Percentiles rank a stretch among this genome's conserved stretches.
phyloP scores from a whole-genome alignment of 2,113 vertebrate genomes.

The Conger conger region DNA sequence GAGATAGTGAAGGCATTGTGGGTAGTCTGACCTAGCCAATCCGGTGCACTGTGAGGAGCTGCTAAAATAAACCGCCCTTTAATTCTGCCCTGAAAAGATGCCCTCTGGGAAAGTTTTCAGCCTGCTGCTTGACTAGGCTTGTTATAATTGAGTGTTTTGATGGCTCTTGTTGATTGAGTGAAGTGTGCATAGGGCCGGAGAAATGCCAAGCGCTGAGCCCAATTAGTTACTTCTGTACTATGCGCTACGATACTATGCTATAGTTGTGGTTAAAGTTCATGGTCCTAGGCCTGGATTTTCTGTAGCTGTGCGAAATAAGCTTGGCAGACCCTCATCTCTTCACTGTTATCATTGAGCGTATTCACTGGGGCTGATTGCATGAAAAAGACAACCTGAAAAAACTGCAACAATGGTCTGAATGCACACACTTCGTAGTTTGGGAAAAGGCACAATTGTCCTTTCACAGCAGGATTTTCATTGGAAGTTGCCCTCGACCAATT shows the following conservation, averaged over 20 bases:
- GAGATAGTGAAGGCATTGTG: conserved; percentile 26
- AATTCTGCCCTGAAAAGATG: conserved; percentile 36
- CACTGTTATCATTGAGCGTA: neutral
- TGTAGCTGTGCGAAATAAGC: neutral
- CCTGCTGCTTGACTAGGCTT: conserved; percentile 42
- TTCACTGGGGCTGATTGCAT: neutral
- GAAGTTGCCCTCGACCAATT: neutral
- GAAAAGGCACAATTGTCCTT: neutral
- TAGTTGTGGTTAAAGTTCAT: neutral
- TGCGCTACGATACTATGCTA: neutral
- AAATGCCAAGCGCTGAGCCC: conserved; percentile 13
- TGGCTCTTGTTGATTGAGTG: conserved; percentile 28
- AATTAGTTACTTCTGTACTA: conserved; percentile 16
- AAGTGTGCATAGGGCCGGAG: conserved; percentile 7
- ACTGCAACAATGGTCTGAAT: neutral
- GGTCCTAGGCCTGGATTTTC: neutral
- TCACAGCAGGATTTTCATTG: neutral
- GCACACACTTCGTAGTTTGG: neutral
- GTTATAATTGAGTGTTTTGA: conserved; percentile 44
- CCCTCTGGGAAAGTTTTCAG: conserved; percentile 34
- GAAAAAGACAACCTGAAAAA: neutral
- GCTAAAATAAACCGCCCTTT: conserved; percentile 29
- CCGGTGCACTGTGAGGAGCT: conserved; percentile 12
- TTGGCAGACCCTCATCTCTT: neutral
- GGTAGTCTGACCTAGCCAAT: conserved; percentile 31